These are phyloP conservation scores for Potamarius usumacintae DNA, from an alignment of 2,113 vertebrate species.

Conservation along the genomic window DNA sequence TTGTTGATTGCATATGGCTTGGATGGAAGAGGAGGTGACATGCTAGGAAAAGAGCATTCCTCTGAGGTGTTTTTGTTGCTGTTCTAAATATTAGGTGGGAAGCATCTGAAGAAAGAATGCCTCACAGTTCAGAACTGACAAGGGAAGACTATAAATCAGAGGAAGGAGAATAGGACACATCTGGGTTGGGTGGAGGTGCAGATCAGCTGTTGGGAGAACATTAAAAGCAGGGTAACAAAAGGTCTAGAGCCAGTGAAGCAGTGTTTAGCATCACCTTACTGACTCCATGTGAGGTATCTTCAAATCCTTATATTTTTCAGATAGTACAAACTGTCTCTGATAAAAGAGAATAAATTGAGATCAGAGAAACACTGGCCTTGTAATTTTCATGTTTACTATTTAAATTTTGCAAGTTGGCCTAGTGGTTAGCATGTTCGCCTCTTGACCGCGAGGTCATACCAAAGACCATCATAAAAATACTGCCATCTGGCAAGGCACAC, in stretches of 20 bases:
- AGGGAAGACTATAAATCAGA: slow-evolving; percentile 24
- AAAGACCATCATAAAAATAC: too few relatives aligned
- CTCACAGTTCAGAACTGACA: neutral
- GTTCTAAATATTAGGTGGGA: neutral
- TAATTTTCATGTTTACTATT: neutral
- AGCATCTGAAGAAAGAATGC: slow-evolving; percentile 17
- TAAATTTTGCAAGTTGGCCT: too few relatives aligned
- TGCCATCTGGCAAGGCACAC: too few relatives aligned
- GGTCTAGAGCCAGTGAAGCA: neutral
- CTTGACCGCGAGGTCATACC: too few relatives aligned
- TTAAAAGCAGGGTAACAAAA: neutral
- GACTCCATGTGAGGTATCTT: neutral
- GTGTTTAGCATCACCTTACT: neutral
- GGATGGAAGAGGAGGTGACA: neutral
- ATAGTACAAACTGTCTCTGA: neutral
- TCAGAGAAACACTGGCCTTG: neutral
- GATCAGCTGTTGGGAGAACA: neutral
- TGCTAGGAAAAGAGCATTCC: neutral
- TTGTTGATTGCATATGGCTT: neutral
- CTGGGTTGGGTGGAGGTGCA: neutral
- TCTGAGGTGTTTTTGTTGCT: neutral
- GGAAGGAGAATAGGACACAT: neutral
- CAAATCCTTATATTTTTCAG: neutral
- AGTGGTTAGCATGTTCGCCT: too few relatives aligned
- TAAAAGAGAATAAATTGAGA: neutral